Evolutionary conservation across 2,797 vertebrate genomes (phyloP).

Genomic region (Poeciliopsis paucimaculata): DNA sequence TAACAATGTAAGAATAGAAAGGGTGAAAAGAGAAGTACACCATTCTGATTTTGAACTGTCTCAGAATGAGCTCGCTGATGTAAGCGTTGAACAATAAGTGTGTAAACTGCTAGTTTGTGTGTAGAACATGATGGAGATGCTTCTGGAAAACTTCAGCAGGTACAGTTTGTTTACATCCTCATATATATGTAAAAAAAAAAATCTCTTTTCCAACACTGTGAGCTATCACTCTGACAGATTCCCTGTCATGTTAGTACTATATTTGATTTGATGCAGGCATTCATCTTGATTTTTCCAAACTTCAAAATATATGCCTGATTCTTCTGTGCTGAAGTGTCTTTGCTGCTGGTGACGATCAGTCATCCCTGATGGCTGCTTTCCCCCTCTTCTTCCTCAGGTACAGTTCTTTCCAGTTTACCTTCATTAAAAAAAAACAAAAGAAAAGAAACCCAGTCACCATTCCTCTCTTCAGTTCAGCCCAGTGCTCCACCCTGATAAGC

Average conservation of each 20-base stretch:
- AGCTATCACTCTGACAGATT: neutral
- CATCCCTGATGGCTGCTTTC: constrained; percentile 22
- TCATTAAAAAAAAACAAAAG: neutral
- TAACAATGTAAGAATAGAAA: neutral
- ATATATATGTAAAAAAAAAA: neutral
- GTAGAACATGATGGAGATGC: neutral
- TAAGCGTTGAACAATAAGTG: neutral
- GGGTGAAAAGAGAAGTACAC: neutral
- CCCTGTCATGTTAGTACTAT: neutral
- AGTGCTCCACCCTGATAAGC: neutral
- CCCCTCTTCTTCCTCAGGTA: constrained; percentile 69
- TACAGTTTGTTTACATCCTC: neutral
- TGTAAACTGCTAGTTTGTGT: neutral
- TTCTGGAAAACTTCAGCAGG: neutral
- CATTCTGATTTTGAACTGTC: neutral
- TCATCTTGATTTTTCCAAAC: constrained; percentile 11
- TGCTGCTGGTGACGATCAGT: constrained; percentile 28
- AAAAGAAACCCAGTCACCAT: neutral
- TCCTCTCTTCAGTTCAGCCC: neutral
- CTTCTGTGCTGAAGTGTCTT: neutral
- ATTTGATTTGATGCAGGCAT: neutral
- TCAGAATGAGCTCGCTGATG: neutral
- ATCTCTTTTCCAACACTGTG: neutral
- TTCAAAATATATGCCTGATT: neutral
- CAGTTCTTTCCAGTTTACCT: constrained; percentile 59